phyloP scores from a whole-genome alignment of 2,113 vertebrate genomes.

The Sapayoa aenigma region DNA sequence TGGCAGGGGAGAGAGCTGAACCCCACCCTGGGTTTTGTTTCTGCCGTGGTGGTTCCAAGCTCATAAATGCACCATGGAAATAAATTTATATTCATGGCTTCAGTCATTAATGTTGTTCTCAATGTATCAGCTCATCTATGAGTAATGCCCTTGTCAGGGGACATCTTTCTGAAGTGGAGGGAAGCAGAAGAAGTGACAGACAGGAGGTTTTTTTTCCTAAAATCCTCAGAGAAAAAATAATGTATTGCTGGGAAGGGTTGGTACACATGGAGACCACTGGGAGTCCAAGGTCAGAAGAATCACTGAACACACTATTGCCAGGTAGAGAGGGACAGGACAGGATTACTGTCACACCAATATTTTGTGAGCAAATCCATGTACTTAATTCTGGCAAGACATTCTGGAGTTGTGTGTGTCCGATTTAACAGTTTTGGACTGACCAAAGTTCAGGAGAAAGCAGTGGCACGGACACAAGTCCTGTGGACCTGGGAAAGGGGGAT shows the following conservation, averaged over 20 bases:
- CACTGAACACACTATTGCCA: no score
- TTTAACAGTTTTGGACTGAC: neutral
- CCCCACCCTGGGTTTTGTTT: neutral
- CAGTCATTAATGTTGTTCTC: neutral
- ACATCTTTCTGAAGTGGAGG: neutral
- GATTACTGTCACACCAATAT: neutral
- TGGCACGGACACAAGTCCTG: neutral
- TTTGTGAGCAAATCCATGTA: neutral
- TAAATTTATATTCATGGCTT: neutral
- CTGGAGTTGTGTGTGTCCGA: neutral
- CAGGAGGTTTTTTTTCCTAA: neutral
- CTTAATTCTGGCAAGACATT: accelerated
- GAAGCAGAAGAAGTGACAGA: neutral
- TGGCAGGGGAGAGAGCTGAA: neutral
- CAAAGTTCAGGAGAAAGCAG: neutral
- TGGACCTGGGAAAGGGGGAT: neutral
- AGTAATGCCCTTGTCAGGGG: neutral
- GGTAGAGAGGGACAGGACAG: no score
- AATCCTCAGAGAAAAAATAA: neutral
- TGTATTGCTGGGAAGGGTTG: neutral
- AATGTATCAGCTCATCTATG: neutral
- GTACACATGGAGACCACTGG: neutral
- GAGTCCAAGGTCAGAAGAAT: neutral
- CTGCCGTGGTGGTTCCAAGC: neutral
- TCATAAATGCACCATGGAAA: neutral